Base-by-base conservation (phyloP, 2,113 vertebrate genomes). In the Falco punctatus region DNA sequence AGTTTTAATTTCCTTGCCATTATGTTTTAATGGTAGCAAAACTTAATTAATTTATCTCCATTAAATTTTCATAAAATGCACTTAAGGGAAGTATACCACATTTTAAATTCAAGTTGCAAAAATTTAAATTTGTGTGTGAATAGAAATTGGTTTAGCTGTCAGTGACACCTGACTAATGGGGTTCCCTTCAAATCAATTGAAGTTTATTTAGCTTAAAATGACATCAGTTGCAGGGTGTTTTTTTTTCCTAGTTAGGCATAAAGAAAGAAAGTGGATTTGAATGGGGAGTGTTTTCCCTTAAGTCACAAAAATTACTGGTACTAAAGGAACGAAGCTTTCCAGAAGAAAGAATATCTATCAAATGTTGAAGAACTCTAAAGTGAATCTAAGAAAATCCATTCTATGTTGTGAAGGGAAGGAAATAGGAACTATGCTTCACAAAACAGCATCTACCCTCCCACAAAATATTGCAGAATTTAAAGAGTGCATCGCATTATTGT, bases 241-340 rank as follows among this genome's bases (percentile, higher is more conserved):
- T 77, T 77, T 72, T 91, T 95, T 72, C 55, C 15, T 66, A 10
- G 10, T 81, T 87, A 71, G 24, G 28, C 49, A 88, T 77, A 70
- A 96, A 88, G 67, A 86, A 78, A 92, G 40, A 87, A 95, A 93
- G 18, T 79, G 9, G 17, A 92, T 94, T 44, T 94, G 74, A 96
- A 88, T 64, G 13, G 30, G n/a, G 72, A 74, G 6, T 40, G 32
- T 70, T 94, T 88, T 87, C 55, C 27, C 33, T 61, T 69, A 79
- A 82, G 62, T 74, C 64, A 88, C 16, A 83, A 77, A 94, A 86
- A 54, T 58, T 65, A 61, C 24, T 48, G 73, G 65, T 61, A 88
- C 80, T 70, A 72, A 55, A 88, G 84, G 54, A 84, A 81, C 40
- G 13, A 94, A 82, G 14, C 48, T 61, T 46, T 75, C 51, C 71